Conservation (phyloP, 2,113 vertebrate genomes). For the Morone chrysops region DNA sequence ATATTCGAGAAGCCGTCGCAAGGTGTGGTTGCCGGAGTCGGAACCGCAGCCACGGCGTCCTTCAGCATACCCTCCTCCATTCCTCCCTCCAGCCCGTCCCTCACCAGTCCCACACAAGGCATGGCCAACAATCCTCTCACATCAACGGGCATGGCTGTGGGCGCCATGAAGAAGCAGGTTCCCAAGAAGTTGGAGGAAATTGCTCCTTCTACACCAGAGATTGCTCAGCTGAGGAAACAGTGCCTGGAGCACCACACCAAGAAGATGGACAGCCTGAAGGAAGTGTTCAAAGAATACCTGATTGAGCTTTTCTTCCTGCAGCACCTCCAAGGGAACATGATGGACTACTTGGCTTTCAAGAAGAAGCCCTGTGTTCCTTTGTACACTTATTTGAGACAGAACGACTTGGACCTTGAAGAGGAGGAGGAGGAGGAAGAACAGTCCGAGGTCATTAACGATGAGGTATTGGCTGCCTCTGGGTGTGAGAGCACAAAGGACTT, state of each 20-base stretch:
- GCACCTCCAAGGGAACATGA: constrained; percentile 98
- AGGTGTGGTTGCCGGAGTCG: constrained; percentile 86
- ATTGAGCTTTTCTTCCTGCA: constrained; percentile 98
- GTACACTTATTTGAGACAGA: constrained; percentile 94
- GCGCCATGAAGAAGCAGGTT: constrained; percentile 87
- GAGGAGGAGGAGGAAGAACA: constrained; percentile 97
- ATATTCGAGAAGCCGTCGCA: constrained; percentile 88
- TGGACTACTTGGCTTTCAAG: constrained; percentile 97
- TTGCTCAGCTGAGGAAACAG: constrained; percentile 93
- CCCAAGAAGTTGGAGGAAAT: constrained; percentile 94
- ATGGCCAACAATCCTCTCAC: constrained; percentile 87
- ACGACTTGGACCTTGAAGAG: constrained; percentile 96
- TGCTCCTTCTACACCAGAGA: constrained; percentile 91
- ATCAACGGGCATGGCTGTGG: constrained; percentile 73
- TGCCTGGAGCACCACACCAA: constrained; percentile 93
- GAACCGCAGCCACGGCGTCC: constrained; percentile 77
- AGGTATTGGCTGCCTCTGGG: constrained; percentile 84
- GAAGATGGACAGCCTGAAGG: constrained; percentile 92
- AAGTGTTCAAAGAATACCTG: constrained; percentile 94
- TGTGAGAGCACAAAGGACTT: neutral
- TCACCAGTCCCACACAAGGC: constrained; percentile 86
- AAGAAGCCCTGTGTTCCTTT: constrained; percentile 95
- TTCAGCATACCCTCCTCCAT: constrained; percentile 90
- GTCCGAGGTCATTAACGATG: constrained; percentile 95
- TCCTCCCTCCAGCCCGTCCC: constrained; percentile 92